Base-by-base conservation (phyloP, 2,113 vertebrate species). In the Boleophthalmus pectinirostris region DNA sequence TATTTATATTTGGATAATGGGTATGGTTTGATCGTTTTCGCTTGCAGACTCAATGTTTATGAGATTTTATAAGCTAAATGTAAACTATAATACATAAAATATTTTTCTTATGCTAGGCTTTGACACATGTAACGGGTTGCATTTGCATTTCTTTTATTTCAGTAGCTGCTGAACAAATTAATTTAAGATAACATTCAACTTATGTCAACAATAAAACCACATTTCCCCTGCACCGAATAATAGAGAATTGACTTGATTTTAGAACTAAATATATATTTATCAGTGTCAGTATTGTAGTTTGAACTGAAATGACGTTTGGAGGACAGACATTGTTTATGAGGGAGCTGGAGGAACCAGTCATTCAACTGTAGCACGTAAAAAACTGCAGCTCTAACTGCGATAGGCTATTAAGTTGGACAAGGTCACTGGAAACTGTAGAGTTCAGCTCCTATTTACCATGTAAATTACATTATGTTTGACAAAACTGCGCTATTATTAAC, bases 391-490 rank as follows among this genome's bases (percentile, higher is more conserved):
- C 58, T 14, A 85, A 78, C 66, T 72, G 46, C 63, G 57, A 18
- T 68, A 38, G 38, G 38, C 9, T 1, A 66, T 81, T 82, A 66
- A 21, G 51, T 49, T 29, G 65, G 60, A 78, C 81, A 88, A 90
- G 86, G 89, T 88, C 85, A 89, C 23, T 58, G 61, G n/a, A 47
- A 49, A 69, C 68, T 68, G 73, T 79, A 73, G 66, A 75, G 66
- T 61, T 43, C 23, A 45, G 33, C 9, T 65, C 3, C 33, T 16
- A 0, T 56, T 73, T 16, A 61, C 2, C 29, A 57, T 8, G 10
- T 54, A 51, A 15, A 7, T 33, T 13, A 53, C n/a, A 14, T 2
- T 65, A 45, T 33, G 15, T 8, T 7, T 38, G 18, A 43, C 9
- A 43, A 64, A 38, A 13, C 4, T 9, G 23, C 14, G 3, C 16